Base-by-base conservation (phyloP, 2,888 invertebrate genomes). In the Amiota minor region DNA sequence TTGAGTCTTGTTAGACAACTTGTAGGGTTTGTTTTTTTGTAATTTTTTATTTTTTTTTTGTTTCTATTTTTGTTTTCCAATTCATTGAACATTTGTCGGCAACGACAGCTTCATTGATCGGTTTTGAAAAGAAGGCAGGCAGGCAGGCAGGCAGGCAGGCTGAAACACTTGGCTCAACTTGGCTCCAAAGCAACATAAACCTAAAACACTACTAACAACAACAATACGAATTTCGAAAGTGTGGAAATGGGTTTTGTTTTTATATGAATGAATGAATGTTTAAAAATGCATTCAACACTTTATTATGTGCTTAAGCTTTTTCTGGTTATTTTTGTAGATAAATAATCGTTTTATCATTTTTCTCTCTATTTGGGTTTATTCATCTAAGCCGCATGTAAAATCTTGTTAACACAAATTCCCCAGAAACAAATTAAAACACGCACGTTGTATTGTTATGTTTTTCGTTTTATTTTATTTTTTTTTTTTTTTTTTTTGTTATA, bases 241-340 rank as follows among this genome's bases (percentile, higher is more conserved):
- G 78, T 81, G 76, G 79, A 80, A 81, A 83, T 77, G 76, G 72
- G n/a, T n/a, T 50, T 50, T 50, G 4, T 10, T 50, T 18, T 11
- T 9, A 20, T 59, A 50, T 76, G 77, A 75, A 80, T 83, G 84
- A 84, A 84, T 84, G 83, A 84, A 77, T 68, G 23, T 53, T 68
- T 49, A n/a, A 68, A 67, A 68, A 68, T 68, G 16, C 67, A 68
- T 68, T 68, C 67, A 68, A 68, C 67, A 68, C 53, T 20, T 68
- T 62, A 35, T 62, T 62, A 35, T 62, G 4, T 35, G 62, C 35
- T 35, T 35, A 35, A 35, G 35, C 35, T 62, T 16, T 16, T 18
- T 59, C 35, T 62, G n/a, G 35, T n/a, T 23, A 53, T 23, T 49
- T 23, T 47, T 47, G 9, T 47, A 45, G 35, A 50, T 50, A n/a